phyloP scores from a whole-genome alignment of 2,888 invertebrate species.

The Mimachlamys varia region DNA sequence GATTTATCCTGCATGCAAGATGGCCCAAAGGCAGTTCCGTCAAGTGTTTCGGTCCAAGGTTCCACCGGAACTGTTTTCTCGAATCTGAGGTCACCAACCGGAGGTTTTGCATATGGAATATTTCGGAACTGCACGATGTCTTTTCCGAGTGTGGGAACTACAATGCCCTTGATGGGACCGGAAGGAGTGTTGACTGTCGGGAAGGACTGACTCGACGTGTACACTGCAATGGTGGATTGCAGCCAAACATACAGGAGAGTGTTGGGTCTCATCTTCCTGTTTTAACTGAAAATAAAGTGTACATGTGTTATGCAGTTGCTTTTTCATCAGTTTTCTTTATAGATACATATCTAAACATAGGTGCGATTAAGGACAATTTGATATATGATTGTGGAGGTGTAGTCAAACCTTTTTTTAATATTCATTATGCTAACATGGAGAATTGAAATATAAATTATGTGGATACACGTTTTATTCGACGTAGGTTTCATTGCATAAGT shows the following conservation, averaged over 20 bases:
- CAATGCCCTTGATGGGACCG: neutral
- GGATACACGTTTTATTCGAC: too few relatives aligned
- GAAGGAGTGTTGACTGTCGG: neutral
- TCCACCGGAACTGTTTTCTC: neutral
- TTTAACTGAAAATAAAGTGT: neutral
- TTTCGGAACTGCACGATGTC: neutral
- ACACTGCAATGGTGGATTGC: neutral
- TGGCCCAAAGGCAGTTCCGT: neutral
- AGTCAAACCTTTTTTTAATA: too few relatives aligned
- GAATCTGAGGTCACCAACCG: neutral
- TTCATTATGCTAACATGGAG: too few relatives aligned
- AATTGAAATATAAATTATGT: too few relatives aligned
- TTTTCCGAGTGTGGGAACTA: neutral
- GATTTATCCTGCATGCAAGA: neutral
- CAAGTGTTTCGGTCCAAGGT: slow-evolving; percentile 4
- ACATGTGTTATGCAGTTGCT: too few relatives aligned
- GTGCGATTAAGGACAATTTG: too few relatives aligned
- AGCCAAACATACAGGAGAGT: neutral
- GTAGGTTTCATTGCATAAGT: too few relatives aligned
- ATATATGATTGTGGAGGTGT: too few relatives aligned
- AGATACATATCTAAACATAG: too few relatives aligned
- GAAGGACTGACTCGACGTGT: neutral
- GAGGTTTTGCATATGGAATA: neutral
- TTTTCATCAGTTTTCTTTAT: too few relatives aligned
- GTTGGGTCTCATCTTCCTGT: neutral